Evolutionary conservation across 1,140 invertebrate species (phyloP), one percentile per base, ranked within the genome.

Genomic region (Alviniconcha marisindica): DNA sequence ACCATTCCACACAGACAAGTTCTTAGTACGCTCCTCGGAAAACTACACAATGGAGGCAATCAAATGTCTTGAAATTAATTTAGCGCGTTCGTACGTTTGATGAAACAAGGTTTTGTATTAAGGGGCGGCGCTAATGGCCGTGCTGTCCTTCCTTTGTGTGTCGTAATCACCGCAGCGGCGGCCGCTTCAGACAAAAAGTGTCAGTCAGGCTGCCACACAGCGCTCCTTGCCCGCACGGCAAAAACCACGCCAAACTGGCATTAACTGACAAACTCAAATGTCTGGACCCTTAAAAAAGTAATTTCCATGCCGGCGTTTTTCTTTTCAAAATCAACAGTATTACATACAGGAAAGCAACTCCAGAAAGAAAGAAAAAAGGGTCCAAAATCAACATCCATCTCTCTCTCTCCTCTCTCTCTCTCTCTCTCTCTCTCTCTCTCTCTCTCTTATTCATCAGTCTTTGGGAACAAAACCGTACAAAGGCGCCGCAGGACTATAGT

Each of bases 61-160:
- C 69, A 71, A 33, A 71, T 31, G 69, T 71, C 69, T 38, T 38
- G 10, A 40, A 71, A 71, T 71, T 71, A 71, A 71, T 71, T 71
- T 71, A 40, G 69, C 69, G 69, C 69, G 38, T 71, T 71, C 69
- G 36, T 71, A 40, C 69, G 38, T 71, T 71, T 71, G 69, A 71
- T 71, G 69, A 71, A 71, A 71, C 33, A 33, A 33, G 69, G 69
- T 71, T 42, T 71, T 71, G 69, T 71, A 71, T 71, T 71, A 71
- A 71, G 36, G 36, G 69, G 31, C 24, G 69, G 14, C 24, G 33
- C 69, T 71, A 71, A 71, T 33, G 33, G 69, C 12, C 36, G 0
- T 0, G 33, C 18, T n/a, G 36, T 33, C 69, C n/a, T 66, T 71
- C 69, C 38, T 71, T 71, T 71, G 63, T 71, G 36, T 38, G 33